Percentiles rank a stretch among this genome's conserved stretches.
phyloP scores from a whole-genome alignment of 2,888 invertebrate species.

The Machimus rusticus region DNA sequence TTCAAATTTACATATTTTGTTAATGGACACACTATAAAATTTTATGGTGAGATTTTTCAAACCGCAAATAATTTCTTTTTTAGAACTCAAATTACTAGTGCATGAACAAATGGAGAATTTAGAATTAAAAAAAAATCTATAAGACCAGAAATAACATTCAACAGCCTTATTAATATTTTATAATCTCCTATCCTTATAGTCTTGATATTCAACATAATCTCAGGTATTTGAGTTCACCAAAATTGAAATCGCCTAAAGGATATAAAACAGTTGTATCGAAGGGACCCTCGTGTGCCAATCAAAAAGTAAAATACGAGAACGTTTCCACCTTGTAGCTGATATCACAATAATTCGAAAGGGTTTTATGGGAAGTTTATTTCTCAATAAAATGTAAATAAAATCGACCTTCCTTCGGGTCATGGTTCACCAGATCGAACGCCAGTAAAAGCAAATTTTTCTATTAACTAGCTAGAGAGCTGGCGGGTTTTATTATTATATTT shows the following conservation, averaged over 20 bases:
- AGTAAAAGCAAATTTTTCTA: neutral
- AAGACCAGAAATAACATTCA: neutral
- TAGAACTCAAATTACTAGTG: no score
- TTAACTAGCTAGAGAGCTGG: neutral
- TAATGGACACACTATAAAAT: no score
- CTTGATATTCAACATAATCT: neutral
- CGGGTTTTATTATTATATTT: neutral
- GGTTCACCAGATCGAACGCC: neutral
- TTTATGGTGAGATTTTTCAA: no score
- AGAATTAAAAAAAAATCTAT: no score
- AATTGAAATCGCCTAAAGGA: neutral
- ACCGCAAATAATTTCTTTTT: no score
- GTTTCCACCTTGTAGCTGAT: neutral
- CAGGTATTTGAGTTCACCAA: neutral
- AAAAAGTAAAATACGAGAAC: neutral
- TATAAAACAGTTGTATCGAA: neutral
- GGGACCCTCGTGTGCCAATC: neutral
- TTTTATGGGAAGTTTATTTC: neutral
- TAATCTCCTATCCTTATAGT: neutral
- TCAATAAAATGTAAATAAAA: neutral
- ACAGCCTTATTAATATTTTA: neutral
- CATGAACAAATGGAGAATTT: no score
- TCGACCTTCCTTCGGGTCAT: neutral
- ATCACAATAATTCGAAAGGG: neutral
- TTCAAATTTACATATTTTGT: no score